Evolutionary conservation across 2,888 invertebrate genomes (phyloP).

Genomic region (Abrostola tripartita): DNA sequence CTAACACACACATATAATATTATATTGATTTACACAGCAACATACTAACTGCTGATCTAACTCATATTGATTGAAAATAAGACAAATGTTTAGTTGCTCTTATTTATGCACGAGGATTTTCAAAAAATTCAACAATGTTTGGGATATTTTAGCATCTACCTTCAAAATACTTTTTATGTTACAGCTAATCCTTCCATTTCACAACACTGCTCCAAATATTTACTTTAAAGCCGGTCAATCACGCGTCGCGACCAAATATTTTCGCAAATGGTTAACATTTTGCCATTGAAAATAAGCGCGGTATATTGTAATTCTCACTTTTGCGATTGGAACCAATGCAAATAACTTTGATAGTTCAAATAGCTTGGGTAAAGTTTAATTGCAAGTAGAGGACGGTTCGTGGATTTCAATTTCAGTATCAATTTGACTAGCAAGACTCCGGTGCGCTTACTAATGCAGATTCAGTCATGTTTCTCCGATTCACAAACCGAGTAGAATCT

Average conservation of each 20-base stretch:
- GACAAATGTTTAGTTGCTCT: too few species aligned
- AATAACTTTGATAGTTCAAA: conserved; percentile 51
- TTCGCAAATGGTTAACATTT: background rate
- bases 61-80: too few species aligned
- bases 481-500: conserved; percentile 22
- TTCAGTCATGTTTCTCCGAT: conserved; percentile 11
- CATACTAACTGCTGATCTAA: too few species aligned
- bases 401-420: conserved; percentile 54
- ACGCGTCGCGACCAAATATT: background rate
- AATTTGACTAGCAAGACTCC: conserved; percentile 38
- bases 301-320: conserved; percentile 19
- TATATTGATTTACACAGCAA: too few species aligned
- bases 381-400: conserved; percentile 40
- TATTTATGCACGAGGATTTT: too few species aligned
- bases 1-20: too few species aligned
- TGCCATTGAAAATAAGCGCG: background rate
- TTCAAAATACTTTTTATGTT: too few species aligned
- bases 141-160: too few species aligned
- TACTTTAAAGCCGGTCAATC: conserved; percentile 2
- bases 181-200: background rate
- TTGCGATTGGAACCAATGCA: conserved; percentile 20
- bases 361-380: conserved; percentile 58
- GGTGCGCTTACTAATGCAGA: conserved; percentile 23
- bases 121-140: too few species aligned
- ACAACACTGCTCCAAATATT: conserved; percentile 1